A percentile compares a stretch with the other conserved stretches of the same genome.
These are phyloP conservation scores for Protobothrops flavoviridis DNA, from an alignment of 2,113 vertebrate species.

Conservation along the genomic window DNA sequence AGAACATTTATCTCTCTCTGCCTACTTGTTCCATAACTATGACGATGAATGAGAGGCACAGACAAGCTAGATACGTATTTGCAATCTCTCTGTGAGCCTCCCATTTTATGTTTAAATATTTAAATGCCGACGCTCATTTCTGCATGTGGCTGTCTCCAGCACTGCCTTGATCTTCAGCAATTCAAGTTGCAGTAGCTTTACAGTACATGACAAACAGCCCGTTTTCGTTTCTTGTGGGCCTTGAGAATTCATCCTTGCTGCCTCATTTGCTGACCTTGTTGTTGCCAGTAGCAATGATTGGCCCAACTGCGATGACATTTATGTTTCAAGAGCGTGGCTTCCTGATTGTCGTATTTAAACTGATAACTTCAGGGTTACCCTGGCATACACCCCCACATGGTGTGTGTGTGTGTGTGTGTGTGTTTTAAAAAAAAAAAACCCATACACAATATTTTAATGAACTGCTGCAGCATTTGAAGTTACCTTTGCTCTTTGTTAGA, in stretches of 20 bases:
- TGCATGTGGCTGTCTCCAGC: slow-evolving; percentile 16
- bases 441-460: neutral
- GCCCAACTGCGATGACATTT: slow-evolving; percentile 55
- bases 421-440: neutral
- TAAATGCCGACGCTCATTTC: neutral
- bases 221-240: slow-evolving; percentile 35
- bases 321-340: slow-evolving; percentile 27
- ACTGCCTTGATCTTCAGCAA: slow-evolving; percentile 5
- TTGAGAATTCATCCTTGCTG: slow-evolving; percentile 39
- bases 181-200: neutral
- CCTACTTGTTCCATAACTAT: neutral
- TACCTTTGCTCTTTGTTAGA: neutral
- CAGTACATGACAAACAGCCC: slow-evolving; percentile 33
- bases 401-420: neutral
- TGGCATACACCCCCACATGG: neutral
- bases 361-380: slow-evolving; percentile 58
- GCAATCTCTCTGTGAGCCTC: neutral
- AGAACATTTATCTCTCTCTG: neutral
- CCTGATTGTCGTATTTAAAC: slow-evolving; percentile 37
- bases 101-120: neutral
- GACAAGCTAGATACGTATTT: neutral
- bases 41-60: neutral
- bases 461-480: neutral
- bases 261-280: slow-evolving; percentile 57
- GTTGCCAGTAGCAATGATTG: slow-evolving; percentile 32